A percentile compares a stretch with the other conserved stretches of the same genome.
Conservation (phyloP, 2,888 invertebrate genomes). For the Tetrapedia diversipes region DNA sequence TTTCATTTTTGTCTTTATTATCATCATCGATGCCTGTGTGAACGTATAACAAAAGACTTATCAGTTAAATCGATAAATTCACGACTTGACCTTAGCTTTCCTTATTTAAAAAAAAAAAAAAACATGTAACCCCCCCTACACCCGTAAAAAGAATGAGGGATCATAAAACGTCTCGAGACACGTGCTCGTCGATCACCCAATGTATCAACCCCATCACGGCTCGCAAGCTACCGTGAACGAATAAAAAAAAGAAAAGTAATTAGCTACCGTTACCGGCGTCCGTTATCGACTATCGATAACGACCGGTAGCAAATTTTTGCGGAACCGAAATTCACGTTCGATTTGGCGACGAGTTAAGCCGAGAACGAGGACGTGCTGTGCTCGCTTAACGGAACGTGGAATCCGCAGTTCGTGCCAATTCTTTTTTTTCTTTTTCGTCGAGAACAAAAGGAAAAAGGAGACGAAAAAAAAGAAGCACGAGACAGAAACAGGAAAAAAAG, state of each 20-base stretch:
- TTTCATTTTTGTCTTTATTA: neutral
- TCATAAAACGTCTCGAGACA: slow-evolving; percentile 25
- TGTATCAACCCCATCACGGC: slow-evolving; percentile 30
- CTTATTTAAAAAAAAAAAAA: neutral
- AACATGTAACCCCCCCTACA: neutral
- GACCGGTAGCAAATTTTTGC: neutral
- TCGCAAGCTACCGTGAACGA: slow-evolving; percentile 27
- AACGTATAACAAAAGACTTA: slow-evolving; percentile 25
- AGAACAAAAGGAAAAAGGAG: neutral
- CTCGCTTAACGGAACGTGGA: too few species aligned
- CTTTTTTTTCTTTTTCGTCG: neutral
- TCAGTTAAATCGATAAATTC: too few species aligned
- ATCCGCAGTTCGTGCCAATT: slow-evolving; percentile 7
- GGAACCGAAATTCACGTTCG: slow-evolving; percentile 30
- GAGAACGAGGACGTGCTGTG: too few species aligned
- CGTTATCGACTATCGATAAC: slow-evolving; percentile 47
- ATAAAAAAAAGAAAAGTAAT: too few species aligned
- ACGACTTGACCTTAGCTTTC: neutral
- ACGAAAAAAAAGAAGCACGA: neutral
- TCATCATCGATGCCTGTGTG: slow-evolving; percentile 1
- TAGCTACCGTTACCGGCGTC: slow-evolving; percentile 2
- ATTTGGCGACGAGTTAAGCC: slow-evolving; percentile 49
- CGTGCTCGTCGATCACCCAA: slow-evolving; percentile 14
- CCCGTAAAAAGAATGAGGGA: neutral
- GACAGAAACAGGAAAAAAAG: slow-evolving; percentile 6